Conservation (phyloP, 2,888 invertebrate genomes). For the Amiota communis region DNA sequence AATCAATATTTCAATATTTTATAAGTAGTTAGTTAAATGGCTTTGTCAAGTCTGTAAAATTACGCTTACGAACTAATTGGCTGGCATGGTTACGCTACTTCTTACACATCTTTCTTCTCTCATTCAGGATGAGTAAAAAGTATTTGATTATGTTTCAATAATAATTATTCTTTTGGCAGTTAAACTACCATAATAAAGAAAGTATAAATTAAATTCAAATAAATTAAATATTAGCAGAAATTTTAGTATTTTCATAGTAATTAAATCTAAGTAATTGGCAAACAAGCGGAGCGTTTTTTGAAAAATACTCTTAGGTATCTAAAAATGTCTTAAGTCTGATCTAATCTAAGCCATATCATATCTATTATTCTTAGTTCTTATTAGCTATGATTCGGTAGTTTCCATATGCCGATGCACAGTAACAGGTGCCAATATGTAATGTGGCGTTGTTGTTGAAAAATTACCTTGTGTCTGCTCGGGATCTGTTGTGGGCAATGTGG, state of each 20-base stretch:
- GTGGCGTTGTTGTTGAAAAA: slow-evolving; percentile 57
- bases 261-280: slow-evolving; percentile 57
- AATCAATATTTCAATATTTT: slow-evolving; percentile 50
- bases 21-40: slow-evolving; percentile 30
- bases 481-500: slow-evolving; percentile 55
- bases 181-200: slow-evolving; percentile 49
- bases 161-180: slow-evolving; percentile 45
- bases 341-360: slow-evolving; percentile 33
- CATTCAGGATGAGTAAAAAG: slow-evolving; percentile 29
- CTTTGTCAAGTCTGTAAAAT: slow-evolving; percentile 17
- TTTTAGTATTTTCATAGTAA: slow-evolving; percentile 8
- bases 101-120: slow-evolving; percentile 28
- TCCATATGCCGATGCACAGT: slow-evolving; percentile 93
- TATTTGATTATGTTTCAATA: not conserved
- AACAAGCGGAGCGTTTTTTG: slow-evolving; percentile 54
- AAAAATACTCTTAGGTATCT: slow-evolving; percentile 42
- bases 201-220: slow-evolving; percentile 13
- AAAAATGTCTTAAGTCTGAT: slow-evolving; percentile 4
- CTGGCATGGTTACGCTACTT: slow-evolving; percentile 45
- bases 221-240: not conserved
- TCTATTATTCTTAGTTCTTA: slow-evolving; percentile 15
- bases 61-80: slow-evolving; percentile 47
- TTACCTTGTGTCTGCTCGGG: slow-evolving; percentile 12
- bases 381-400: slow-evolving; percentile 75
- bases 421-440: slow-evolving; percentile 87